phyloP scores from a whole-genome alignment of 64 coral and sea anemone genomes.

The Astreopora myriophthalma region DNA sequence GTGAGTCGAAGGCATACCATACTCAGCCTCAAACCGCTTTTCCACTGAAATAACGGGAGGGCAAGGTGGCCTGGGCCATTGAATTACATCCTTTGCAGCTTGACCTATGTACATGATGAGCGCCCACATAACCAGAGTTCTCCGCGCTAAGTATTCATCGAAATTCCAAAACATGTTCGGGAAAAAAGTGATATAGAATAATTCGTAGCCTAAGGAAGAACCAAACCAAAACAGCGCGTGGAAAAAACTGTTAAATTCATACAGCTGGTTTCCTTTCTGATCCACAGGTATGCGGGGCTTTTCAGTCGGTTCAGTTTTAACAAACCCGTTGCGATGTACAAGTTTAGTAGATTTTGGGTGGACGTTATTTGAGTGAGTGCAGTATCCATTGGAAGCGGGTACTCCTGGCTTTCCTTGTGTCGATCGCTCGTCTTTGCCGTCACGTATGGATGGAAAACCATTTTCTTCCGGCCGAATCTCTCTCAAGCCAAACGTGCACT shows the following conservation, averaged over 20 bases:
- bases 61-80: conserved; percentile 80
- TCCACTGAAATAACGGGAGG: conserved; percentile 86
- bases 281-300: neutral
- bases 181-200: conserved; percentile 93
- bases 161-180: conserved; percentile 95
- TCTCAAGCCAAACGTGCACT: conserved; percentile 70
- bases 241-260: conserved; percentile 79
- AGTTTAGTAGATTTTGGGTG: neutral
- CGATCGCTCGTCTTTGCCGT: conserved; percentile 18
- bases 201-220: conserved; percentile 84
- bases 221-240: conserved; percentile 81
- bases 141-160: conserved; percentile 80
- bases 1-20: conserved; percentile 91
- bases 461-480: conserved; percentile 35
- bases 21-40: conserved; percentile 81
- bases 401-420: neutral
- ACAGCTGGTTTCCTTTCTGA: neutral
- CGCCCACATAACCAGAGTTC: conserved; percentile 82
- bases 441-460: neutral
- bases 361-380: neutral
- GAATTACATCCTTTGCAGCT: conserved; percentile 84
- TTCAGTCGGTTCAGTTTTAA: neutral
- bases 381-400: neutral
- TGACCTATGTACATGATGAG: conserved; percentile 91
- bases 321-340: conserved; percentile 66